Evolutionary conservation across 2,888 invertebrate genomes (phyloP).

Genomic region (Agrilus cyanescens): DNA sequence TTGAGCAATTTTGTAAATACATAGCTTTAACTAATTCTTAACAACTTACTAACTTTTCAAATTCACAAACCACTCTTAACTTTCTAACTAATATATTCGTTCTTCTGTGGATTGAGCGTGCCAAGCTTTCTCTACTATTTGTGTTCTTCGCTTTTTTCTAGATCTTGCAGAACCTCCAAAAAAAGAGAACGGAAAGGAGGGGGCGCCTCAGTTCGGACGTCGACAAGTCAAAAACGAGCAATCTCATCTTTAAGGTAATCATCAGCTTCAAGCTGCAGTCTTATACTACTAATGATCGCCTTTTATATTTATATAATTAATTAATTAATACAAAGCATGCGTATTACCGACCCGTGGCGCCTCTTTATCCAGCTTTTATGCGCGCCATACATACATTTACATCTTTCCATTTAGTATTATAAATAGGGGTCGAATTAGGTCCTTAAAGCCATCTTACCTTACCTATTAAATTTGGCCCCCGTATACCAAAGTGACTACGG

Average conservation of each 20-base stretch:
- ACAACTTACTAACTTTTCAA: too few species aligned
- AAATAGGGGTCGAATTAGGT: too few species aligned
- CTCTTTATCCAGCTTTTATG: constrained; percentile 31
- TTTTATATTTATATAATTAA: neutral
- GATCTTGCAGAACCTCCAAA: constrained; percentile 98
- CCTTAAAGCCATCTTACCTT: too few species aligned
- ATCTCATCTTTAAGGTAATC: constrained; percentile 97
- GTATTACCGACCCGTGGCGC: constrained; percentile 36
- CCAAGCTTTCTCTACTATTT: constrained; percentile 58
- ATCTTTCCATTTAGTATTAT: too few species aligned
- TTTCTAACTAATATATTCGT: constrained; percentile 20
- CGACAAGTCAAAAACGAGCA: constrained; percentile 91
- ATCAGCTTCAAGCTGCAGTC: constrained; percentile 41
- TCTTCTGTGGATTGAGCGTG: constrained; percentile 32
- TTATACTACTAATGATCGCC: constrained; percentile 12
- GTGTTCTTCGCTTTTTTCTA: constrained; percentile 86
- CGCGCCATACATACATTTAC: neutral
- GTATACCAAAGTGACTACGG: too few species aligned
- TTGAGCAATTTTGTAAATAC: too few species aligned
- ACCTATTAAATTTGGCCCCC: too few species aligned
- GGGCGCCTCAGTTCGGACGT: constrained; percentile 91
- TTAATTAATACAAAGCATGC: constrained; percentile 9
- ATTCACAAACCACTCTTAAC: too few species aligned
- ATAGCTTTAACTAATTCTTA: too few species aligned
- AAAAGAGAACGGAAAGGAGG: constrained; percentile 96